Percentiles rank a stretch among this genome's conserved stretches.
Evolutionary conservation across 2,113 vertebrate species (phyloP).

Genomic region (Aptenodytes forsteri): DNA sequence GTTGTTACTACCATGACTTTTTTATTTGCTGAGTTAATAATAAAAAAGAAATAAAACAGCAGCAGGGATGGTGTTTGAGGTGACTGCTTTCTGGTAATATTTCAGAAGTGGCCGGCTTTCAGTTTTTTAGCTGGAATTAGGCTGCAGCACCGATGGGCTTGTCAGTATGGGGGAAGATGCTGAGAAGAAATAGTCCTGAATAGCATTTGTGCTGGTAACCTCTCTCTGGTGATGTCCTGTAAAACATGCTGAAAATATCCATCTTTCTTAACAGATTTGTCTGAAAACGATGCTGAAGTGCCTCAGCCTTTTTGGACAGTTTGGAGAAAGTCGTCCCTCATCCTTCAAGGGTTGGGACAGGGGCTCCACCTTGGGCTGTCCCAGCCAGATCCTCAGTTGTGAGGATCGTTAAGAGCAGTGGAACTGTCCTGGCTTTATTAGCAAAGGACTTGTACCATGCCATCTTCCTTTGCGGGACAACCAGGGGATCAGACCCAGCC

Average conservation of each 20-base stretch:
- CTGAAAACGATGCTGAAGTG: not conserved
- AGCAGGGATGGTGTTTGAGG: not conserved
- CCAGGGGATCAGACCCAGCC: too few species aligned
- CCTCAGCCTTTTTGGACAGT: not conserved
- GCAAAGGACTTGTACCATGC: not conserved
- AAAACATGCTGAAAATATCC: not conserved
- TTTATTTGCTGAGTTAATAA: not conserved
- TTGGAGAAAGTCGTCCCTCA: not conserved
- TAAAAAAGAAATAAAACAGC: not conserved
- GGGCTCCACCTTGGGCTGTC: not conserved
- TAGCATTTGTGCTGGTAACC: not conserved
- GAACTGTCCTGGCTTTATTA: not conserved
- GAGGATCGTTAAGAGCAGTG: not conserved
- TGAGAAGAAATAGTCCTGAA: not conserved
- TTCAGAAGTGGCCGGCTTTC: not conserved
- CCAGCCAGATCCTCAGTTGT: accelerated
- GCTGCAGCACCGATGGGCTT: not conserved
- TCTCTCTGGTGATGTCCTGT: not conserved
- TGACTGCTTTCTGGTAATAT: not conserved
- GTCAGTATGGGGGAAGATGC: not conserved
- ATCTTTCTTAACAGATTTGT: not conserved
- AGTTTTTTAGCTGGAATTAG: not conserved
- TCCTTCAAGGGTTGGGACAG: not conserved
- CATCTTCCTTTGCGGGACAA: not conserved
- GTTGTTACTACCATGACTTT: not conserved